Evolutionary conservation across 2,888 invertebrate species (phyloP).

Genomic region (Allolobophora icterica): DNA sequence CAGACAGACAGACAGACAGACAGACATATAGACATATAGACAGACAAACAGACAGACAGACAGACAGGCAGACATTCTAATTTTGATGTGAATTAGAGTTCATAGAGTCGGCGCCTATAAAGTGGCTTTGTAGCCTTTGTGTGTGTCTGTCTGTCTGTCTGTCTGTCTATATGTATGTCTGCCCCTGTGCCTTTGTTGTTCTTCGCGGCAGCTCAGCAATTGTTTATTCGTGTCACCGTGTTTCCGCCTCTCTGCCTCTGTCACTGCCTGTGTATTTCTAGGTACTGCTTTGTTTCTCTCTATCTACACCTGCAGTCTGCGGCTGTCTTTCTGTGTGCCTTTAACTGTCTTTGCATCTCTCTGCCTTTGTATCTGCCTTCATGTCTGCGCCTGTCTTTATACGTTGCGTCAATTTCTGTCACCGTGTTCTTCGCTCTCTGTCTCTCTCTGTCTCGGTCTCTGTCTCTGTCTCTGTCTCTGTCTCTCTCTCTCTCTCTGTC

Average conservation of each 20-base stretch:
- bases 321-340: conserved; percentile 11
- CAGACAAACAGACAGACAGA: neutral
- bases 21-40: neutral
- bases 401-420: neutral
- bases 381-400: neutral
- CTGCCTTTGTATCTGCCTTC: neutral
- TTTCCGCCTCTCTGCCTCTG: no score
- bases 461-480: neutral
- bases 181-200: neutral
- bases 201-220: neutral
- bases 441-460: neutral
- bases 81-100: neutral
- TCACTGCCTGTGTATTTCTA: neutral
- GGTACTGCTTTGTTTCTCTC: neutral
- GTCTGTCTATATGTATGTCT: neutral
- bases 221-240: neutral
- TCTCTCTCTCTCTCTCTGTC: neutral
- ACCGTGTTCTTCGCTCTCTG: neutral
- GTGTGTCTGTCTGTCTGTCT: neutral
- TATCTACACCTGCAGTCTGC: neutral
- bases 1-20: neutral
- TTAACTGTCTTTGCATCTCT: conserved; percentile 6
- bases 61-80: neutral
- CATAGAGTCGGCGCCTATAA: neutral
- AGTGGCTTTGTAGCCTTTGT: neutral